A percentile compares a stretch with the other conserved stretches of the same genome.
These are phyloP conservation scores for Notocelia uddmanniana DNA, from an alignment of 2,888 invertebrate genomes.

Conservation along the genomic window DNA sequence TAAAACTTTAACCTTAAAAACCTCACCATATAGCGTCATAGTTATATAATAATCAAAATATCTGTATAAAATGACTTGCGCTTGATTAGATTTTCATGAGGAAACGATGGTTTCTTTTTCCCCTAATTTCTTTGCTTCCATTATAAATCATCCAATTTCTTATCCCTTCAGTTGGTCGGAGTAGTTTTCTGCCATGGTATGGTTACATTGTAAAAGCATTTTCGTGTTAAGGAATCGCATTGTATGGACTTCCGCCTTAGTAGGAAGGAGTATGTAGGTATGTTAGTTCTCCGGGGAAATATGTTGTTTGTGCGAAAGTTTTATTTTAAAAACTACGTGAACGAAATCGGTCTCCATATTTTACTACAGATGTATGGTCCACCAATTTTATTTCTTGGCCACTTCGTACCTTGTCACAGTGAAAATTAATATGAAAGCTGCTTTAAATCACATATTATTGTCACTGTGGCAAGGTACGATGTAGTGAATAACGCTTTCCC, in stretches of 20 bases:
- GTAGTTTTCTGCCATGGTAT: constrained; percentile 20
- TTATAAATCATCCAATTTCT: constrained; percentile 30
- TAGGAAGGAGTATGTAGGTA: too few relatives aligned
- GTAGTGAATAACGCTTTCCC: too few relatives aligned
- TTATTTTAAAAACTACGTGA: background rate
- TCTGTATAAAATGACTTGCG: background rate
- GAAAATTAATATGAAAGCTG: too few relatives aligned
- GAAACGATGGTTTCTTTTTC: background rate
- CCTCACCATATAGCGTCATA: too few relatives aligned
- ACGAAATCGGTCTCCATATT: background rate
- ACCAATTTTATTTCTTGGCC: too few relatives aligned
- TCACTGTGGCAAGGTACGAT: too few relatives aligned
- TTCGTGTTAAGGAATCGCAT: constrained; percentile 26
- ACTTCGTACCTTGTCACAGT: too few relatives aligned
- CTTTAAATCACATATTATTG: too few relatives aligned
- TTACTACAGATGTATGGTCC: too few relatives aligned
- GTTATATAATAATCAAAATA: too few relatives aligned
- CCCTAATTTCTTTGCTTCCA: constrained; percentile 4
- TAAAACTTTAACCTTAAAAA: too few relatives aligned
- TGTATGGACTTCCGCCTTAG: background rate
- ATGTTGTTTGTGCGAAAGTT: background rate
- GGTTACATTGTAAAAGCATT: constrained; percentile 34
- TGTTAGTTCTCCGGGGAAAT: constrained; percentile 9
- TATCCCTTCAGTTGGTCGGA: constrained; percentile 7
- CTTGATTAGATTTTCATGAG: background rate